Evolutionary conservation across 92 coral and sea anemone genomes (phyloP), one percentile per base, ranked within the genome.

Genomic region (Meandrina meandrites): DNA sequence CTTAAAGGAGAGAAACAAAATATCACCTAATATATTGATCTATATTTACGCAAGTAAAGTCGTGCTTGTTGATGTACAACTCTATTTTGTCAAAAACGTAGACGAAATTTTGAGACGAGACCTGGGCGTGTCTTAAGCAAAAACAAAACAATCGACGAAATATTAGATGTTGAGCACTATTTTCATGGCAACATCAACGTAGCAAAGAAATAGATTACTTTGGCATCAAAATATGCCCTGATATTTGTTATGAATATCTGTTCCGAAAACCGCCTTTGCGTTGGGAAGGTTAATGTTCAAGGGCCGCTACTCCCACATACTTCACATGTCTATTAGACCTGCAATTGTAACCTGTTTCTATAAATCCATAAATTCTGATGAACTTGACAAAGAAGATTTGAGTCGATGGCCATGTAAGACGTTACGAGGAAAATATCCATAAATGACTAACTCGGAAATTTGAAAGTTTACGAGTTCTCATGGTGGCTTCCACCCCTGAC

Each of bases 1-100:
- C 47, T 68, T 67, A 73, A 36, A 5, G 18, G 27, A 57, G 12
- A 64, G 24, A 47, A 27, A 42, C 36, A 62, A 57, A 51, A 68
- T 82, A 48, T 81, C 58, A 31, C 19, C 78, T 32, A 5, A 21
- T 18, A 12, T 70, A 28, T 35, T 21, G 77, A 70, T 47, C 36
- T 40, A 2, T 40, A 40, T 48, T 48, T 4, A 48, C 53, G 53
- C 21, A 62, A 40, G 84, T 56, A 81, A 82, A 68, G 32, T 27
- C 30, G 19, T 82, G 68, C 85, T 81, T 82, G 50, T 22, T 48
- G 50, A 28, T 67, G 30, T 42, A 24, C 30, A 50, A 68, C 60
- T 19, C 64, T 82, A 47, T 69, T 81, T 82, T 68, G 78, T 69
- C 86, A 70, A 34, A 42, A 27, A 51, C 45, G 13, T 47, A 34